Evolutionary conservation across 2,888 invertebrate species (phyloP), one percentile per base, ranked within the genome.

Genomic region (Idaea biselata): DNA sequence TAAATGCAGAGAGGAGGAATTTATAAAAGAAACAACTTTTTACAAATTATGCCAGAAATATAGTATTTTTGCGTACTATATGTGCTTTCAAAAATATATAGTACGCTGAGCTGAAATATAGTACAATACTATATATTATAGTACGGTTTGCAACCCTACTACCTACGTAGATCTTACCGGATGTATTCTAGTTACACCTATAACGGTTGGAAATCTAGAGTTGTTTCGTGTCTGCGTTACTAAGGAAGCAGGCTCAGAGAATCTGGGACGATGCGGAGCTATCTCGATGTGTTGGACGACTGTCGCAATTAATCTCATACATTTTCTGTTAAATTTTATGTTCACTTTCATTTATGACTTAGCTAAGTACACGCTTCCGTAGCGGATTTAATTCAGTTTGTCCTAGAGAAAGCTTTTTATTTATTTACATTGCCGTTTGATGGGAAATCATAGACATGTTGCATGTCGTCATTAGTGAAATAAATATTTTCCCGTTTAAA

Each of bases 241-340:
- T 72, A 73, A 77, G 71, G 62, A 73, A 76, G 73, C 74, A 62
- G 70, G 76, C 63, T 70, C 71, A 75, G 72, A 76, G 70, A 77
- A 73, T 72, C 59, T 72, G 68, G 64, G 68, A 60, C 63, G 62
- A 53, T 60, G 62, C 63, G 62, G 64, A 65, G 65, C 71, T 70
- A 71, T 61, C 69, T 73, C 64, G 58, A 62, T 70, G 67, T 71
- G 69, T 74, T 69, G 11, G 44, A 44, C 44, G 44, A 44, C 44
- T 44, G 44, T 44, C 44, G 44, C 44, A 44, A 44, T 44, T 33
- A 33, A 7, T 33, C 14, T 33, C 33, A 11, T 33, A 44, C 44
- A 44, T 8, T 44, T 44, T 44, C 14, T 44, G 44, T 44, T 3
- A 25, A 64, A 61, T 60, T 71, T 32, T 66, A 67, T 64, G 64